Conservation (phyloP, 2,797 vertebrate species). For the Coreius guichenoti region DNA sequence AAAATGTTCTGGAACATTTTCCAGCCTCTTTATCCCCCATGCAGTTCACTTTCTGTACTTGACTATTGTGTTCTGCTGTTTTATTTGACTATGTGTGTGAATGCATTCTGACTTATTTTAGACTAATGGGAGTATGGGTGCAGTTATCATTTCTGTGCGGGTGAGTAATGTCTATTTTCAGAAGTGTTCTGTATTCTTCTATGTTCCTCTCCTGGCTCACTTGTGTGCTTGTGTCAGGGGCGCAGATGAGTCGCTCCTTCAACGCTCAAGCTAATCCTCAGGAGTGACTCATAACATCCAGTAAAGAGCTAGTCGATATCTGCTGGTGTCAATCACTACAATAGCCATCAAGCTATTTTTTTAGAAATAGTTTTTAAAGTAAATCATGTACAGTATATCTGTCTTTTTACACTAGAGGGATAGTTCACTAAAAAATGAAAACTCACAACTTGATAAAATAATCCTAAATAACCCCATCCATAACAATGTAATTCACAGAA, state of each 20-base stretch:
- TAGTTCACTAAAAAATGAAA: neutral
- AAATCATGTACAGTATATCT: neutral
- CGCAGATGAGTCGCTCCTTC: constrained; percentile 31
- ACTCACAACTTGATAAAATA: constrained; percentile 46
- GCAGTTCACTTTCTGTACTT: constrained; percentile 1
- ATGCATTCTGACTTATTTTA: constrained; percentile 37
- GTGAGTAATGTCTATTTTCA: constrained; percentile 71
- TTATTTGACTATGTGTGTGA: neutral
- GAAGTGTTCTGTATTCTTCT: constrained; percentile 43
- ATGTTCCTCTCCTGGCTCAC: constrained; percentile 22
- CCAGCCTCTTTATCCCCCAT: neutral
- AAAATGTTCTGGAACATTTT: constrained; percentile 14
- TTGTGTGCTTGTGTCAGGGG: constrained; percentile 36
- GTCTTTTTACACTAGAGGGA: neutral
- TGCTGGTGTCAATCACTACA: constrained; percentile 38
- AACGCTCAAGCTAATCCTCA: constrained; percentile 21
- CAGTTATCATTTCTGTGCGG: constrained; percentile 68
- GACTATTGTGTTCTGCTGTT: neutral
- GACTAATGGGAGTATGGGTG: constrained; percentile 55
- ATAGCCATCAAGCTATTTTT: neutral
- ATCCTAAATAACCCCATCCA: constrained; percentile 67
- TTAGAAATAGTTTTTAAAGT: neutral
- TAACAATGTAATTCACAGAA: constrained; percentile 69
- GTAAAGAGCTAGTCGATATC: constrained; percentile 26
- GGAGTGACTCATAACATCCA: constrained; percentile 37